These are phyloP conservation scores for Apodemus sylvaticus DNA, from an alignment of 2,113 vertebrate species.

Conservation along the genomic window DNA sequence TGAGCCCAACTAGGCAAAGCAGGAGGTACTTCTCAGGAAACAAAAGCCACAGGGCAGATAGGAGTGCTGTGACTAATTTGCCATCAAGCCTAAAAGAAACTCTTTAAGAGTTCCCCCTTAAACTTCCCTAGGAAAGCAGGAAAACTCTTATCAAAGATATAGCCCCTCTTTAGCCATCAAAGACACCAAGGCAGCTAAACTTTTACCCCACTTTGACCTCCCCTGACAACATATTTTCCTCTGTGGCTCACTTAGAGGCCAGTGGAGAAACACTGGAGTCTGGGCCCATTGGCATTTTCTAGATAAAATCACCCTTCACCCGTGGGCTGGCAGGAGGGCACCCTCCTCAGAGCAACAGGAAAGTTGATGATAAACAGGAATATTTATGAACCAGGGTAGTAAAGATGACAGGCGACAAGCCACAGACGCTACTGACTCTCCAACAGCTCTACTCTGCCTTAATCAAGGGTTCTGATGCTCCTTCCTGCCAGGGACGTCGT, in stretches of 20 bases:
- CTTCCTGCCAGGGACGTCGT: slow-evolving; percentile 61
- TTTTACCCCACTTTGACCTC: neutral
- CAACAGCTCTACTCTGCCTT: slow-evolving; percentile 5
- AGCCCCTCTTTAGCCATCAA: neutral
- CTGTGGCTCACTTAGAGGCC: neutral
- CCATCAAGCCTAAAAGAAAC: neutral
- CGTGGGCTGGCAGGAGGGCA: neutral
- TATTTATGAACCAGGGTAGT: neutral
- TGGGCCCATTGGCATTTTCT: neutral
- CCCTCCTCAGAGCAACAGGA: neutral
- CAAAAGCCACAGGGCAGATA: neutral
- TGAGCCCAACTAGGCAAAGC: slow-evolving; percentile 20
- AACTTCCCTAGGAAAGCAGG: neutral
- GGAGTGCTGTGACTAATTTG: neutral
- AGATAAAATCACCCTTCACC: neutral
- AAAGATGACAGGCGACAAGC: neutral
- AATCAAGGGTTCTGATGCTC: slow-evolving; percentile 40
- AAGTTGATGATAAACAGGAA: slow-evolving; percentile 1
- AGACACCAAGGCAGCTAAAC: neutral
- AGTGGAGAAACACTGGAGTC: neutral
- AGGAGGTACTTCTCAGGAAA: slow-evolving; percentile 22
- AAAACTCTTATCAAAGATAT: neutral
- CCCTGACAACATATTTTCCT: neutral
- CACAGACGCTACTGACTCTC: neutral
- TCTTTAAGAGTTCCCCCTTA: neutral